Base-by-base conservation (phyloP, 1,140 invertebrate genomes). In the Drosophila pandora region DNA sequence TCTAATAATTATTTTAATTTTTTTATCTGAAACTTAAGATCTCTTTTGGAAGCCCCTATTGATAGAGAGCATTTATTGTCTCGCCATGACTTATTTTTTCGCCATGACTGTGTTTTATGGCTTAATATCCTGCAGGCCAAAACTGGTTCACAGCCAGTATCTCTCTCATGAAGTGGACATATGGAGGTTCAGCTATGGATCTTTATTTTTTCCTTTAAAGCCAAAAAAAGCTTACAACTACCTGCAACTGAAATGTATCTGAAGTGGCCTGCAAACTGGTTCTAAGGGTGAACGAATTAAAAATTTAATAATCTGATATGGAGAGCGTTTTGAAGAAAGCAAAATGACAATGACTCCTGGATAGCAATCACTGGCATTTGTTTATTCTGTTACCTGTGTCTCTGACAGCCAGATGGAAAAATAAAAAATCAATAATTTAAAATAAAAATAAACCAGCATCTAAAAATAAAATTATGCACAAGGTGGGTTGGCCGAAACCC, bases 61-160 rank as follows among this genome's bases (percentile, higher is more conserved):
- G 8, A 32, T 32, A 10, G 48, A 68, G 65, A 37, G 65, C 37
- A 62, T 52, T 56, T n/a, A 22, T 37, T 37, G 9, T 17, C 39
- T 41, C 55, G 28, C 22, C 41, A 54, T 45, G 50, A 54, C 52
- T 72, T 7, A 68, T 48, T 68, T 67, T 30, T 55, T 49, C 54
- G 74, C 57, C 59, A 56, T 65, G 76, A 76, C 52, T 65, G 63
- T 65, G 63, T 65, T 80, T 84, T 80, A 84, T 84, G 62, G 81
- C 76, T 84, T 76, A 84, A 84, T 84, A 84, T 84, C 80, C 80
- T 84, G 81, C 71, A 63, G 81, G 45, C 34, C 80, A 83, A 84
- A 84, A 84, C 80, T 84, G 81, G 80, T 84, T 84, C 81, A 85
- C 17, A 67, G 39, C 34, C 50, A n/a, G n/a, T n/a, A n/a, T 17